These are phyloP conservation scores for Myiozetetes cayanensis DNA, from an alignment of 2,113 vertebrate species.

Conservation along the genomic window DNA sequence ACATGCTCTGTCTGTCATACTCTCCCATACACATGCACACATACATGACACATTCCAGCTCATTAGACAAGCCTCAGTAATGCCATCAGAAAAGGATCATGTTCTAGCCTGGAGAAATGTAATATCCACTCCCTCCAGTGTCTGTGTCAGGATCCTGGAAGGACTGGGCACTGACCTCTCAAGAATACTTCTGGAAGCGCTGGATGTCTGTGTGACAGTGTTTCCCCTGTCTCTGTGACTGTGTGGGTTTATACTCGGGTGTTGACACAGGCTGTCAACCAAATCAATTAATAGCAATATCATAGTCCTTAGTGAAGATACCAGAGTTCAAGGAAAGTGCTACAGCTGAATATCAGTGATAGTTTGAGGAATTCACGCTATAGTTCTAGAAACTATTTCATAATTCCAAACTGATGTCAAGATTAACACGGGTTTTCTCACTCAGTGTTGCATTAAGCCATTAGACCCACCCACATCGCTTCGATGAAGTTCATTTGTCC, in stretches of 20 bases:
- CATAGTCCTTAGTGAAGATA: no score
- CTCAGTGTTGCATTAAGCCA: background rate
- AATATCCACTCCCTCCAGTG: background rate
- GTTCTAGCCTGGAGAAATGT: background rate
- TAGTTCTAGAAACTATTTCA: background rate
- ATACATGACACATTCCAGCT: background rate
- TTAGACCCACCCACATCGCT: background rate
- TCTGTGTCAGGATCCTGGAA: background rate
- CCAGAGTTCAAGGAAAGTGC: background rate
- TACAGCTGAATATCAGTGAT: background rate
- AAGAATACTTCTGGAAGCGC: background rate
- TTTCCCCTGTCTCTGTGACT: background rate
- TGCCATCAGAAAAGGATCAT: background rate
- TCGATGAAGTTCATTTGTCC: background rate
- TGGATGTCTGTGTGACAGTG: accelerated
- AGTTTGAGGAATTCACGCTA: background rate
- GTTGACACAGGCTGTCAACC: background rate
- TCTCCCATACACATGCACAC: accelerated
- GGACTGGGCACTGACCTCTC: background rate
- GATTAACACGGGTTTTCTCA: background rate
- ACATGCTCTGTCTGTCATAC: background rate
- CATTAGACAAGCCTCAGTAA: background rate
- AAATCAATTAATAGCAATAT: no score
- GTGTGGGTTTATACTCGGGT: background rate
- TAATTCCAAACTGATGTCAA: background rate